Percentiles rank a stretch among this genome's conserved stretches.
Conservation (phyloP, 2,797 vertebrate genomes). For the Enteromius radiatus region DNA sequence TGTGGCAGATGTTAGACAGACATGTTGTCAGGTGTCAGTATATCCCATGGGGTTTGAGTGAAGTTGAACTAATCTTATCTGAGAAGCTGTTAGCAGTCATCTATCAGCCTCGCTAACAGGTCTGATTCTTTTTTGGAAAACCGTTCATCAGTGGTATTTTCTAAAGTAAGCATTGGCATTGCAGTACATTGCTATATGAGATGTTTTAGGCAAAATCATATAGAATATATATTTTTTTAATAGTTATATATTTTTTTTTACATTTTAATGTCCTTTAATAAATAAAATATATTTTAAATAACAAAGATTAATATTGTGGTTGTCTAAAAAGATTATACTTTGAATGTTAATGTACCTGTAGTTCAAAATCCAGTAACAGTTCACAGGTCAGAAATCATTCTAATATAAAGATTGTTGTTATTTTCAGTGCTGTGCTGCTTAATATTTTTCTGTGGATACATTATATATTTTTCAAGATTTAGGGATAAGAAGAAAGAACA, state of each 20-base stretch:
- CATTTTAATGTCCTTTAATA: neutral
- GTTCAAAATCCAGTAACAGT: neutral
- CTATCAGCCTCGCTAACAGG: neutral
- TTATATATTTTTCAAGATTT: neutral
- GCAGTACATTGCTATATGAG: neutral
- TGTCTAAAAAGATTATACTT: neutral
- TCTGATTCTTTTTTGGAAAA: slow-evolving; percentile 2
- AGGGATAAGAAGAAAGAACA: neutral
- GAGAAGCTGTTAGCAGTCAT: slow-evolving; percentile 26
- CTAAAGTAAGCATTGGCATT: neutral
- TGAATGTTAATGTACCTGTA: neutral
- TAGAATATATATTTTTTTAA: neutral
- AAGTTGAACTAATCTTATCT: slow-evolving; percentile 23
- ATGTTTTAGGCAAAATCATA: neutral
- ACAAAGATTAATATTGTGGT: neutral
- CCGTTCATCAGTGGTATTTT: neutral
- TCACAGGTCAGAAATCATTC: neutral
- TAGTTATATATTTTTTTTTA: neutral
- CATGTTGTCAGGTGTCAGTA: slow-evolving; percentile 34
- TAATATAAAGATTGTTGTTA: neutral
- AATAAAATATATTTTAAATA: too few relatives aligned
- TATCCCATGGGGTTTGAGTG: slow-evolving; percentile 15
- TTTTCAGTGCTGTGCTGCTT: neutral
- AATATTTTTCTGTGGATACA: neutral
- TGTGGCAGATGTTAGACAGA: slow-evolving; percentile 15